Percentiles rank a stretch among this genome's conserved stretches.
Conservation (phyloP, 2,113 vertebrate genomes). For the Chrysemys picta region DNA sequence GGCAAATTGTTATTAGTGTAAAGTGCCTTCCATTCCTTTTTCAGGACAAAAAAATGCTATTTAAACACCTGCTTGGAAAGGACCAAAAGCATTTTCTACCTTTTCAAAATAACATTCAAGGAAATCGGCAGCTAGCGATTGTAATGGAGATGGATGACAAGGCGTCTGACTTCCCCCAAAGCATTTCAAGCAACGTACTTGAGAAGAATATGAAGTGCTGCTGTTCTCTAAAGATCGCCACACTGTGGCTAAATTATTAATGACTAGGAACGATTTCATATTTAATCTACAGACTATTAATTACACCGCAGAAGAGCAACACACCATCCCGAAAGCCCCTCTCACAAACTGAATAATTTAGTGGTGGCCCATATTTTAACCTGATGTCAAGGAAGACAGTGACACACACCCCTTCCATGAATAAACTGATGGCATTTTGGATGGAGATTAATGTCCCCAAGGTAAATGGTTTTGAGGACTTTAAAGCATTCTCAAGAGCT, state of each 20-base stretch:
- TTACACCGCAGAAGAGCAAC: constrained; percentile 68
- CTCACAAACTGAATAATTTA: constrained; percentile 65
- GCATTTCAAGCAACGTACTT: constrained; percentile 15
- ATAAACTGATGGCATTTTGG: not conserved
- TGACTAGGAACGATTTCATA: constrained; percentile 75
- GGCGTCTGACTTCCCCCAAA: constrained; percentile 34
- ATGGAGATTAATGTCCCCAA: fast-evolving
- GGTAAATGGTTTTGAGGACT: fast-evolving
- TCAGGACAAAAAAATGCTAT: fast-evolving
- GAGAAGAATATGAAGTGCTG: constrained; percentile 61
- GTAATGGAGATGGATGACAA: constrained; percentile 66
- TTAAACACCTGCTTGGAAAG: fast-evolving
- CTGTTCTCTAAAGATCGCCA: constrained; percentile 63
- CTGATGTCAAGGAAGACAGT: not conserved
- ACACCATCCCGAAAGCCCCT: constrained; percentile 57
- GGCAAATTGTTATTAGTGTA: fast-evolving
- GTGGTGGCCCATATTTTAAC: constrained; percentile 62
- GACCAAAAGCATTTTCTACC: constrained; percentile 4
- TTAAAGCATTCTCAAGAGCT: not conserved
- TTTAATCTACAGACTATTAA: constrained; percentile 81
- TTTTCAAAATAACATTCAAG: fast-evolving
- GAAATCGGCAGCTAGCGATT: not conserved
- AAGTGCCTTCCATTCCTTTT: fast-evolving
- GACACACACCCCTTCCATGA: not conserved
- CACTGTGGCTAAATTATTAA: constrained; percentile 76